These are phyloP conservation scores for Elaphurus davidianus DNA, from an alignment of 2,113 vertebrate genomes.

Conservation along the genomic window DNA sequence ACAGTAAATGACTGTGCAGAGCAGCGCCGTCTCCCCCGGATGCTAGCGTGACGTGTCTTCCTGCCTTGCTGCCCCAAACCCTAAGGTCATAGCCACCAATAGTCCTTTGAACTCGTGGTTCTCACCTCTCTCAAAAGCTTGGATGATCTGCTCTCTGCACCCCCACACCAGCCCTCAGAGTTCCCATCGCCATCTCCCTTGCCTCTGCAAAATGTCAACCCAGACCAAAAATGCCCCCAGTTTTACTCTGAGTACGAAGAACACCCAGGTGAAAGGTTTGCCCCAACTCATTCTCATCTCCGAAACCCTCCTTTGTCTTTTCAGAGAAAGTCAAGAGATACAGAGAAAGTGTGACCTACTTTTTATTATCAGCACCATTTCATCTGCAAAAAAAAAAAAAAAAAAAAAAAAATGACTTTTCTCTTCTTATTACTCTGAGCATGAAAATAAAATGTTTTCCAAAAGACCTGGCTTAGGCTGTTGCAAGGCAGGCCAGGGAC, in stretches of 20 bases:
- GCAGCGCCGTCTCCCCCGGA: neutral
- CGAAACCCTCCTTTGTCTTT: constrained; percentile 55
- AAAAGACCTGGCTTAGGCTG: constrained; percentile 78
- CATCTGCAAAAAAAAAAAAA: constrained; percentile 72
- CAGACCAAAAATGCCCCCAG: neutral
- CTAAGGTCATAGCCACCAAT: neutral
- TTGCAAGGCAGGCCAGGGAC: constrained; percentile 71
- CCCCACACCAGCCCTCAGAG: neutral
- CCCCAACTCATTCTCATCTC: neutral
- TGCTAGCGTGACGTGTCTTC: neutral
- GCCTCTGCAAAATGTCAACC: neutral
- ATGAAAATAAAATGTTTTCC: constrained; percentile 78
- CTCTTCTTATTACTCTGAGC: constrained; percentile 63
- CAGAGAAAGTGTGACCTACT: constrained; percentile 64
- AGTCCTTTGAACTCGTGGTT: neutral
- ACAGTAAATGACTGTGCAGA: neutral
- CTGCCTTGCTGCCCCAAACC: neutral
- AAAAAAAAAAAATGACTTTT: constrained; percentile 44
- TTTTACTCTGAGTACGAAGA: constrained; percentile 29
- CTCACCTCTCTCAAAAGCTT: neutral
- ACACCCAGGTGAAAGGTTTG: constrained; percentile 9
- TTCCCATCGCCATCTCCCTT: neutral
- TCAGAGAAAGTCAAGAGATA: constrained; percentile 50
- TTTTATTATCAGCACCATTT: constrained; percentile 70
- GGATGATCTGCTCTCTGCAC: neutral